Evolutionary conservation across 2,888 invertebrate species (phyloP), one percentile per base, ranked within the genome.

Genomic region (Drosophila quinaria): DNA sequence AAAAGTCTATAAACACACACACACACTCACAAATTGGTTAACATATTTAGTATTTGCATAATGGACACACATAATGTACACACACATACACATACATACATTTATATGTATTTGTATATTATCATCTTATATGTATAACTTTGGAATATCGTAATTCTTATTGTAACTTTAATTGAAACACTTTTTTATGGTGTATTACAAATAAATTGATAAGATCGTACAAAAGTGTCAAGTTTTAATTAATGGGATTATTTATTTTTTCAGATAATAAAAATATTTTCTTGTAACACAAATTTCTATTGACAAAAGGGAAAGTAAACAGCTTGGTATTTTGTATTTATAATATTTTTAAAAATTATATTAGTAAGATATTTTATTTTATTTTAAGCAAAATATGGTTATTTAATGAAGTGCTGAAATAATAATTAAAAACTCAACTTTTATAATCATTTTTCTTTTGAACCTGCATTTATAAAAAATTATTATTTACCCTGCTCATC

Each of bases 131-230:
- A 60, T 70, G 64, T 60, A 58, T 56, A 72, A 33, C 80, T 72
- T 83, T 87, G 87, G 73, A 81, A 80, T 81, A 78, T 81, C 78
- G 67, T 84, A 84, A 74, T 70, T 81, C 51, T 59, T 78, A 79
- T 78, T 78, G 54, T 84, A 84, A 74, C 75, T 81, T 54, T 81
- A 87, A 84, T 70, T 66, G 49, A 78, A 75, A 46, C 67, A 64
- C 81, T 55, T 63, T 78, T 78, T 33, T 63, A 68, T 73, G 78
- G 74, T 81, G 69, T 69, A 37, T 60, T 69, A 84, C 63, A 68
- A 82, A 82, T 81, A 82, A 85, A 82, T 72, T 59, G 70, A 78
- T 69, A 78, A 81, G 63, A 79, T 50, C 60, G 58, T 73, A 81
- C 42, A 31, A 69, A 63, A 8, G n/a, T 25, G 1, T 4, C 0